Percentiles rank a stretch among this genome's conserved stretches.
Evolutionary conservation across 37 sponge, comb jelly and placozoan genomes (phyloP).

Genomic region (Cliona cf. orientalis): DNA sequence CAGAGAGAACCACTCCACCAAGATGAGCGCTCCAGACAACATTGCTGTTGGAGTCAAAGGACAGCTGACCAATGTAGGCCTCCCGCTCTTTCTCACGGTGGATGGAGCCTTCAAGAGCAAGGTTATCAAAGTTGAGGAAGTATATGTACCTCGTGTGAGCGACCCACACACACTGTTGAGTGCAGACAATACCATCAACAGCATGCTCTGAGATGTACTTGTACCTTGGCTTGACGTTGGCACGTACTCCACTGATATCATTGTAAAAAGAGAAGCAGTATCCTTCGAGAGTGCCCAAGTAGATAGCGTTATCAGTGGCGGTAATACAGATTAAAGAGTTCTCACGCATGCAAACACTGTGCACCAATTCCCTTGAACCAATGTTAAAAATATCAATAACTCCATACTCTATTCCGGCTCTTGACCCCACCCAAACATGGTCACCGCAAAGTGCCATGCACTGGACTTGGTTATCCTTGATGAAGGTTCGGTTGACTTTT

Average conservation of each 20-base stretch:
- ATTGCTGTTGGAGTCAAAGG: slow-evolving; percentile 25
- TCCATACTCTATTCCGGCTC: slow-evolving; percentile 74
- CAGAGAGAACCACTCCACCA: slow-evolving; percentile 59
- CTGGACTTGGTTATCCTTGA: slow-evolving; percentile 75
- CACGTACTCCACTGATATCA: slow-evolving; percentile 32
- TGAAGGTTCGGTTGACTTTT: slow-evolving; percentile 45
- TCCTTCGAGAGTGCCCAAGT: slow-evolving; percentile 81
- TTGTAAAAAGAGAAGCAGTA: slow-evolving; percentile 57
- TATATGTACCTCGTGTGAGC: slow-evolving; percentile 68
- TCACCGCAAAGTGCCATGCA: slow-evolving; percentile 66
- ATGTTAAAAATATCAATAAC: slow-evolving; percentile 73
- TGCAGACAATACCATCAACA: slow-evolving; percentile 61
- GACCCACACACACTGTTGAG: slow-evolving; percentile 59
- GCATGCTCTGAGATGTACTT: slow-evolving; percentile 65
- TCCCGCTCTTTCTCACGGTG: slow-evolving; percentile 30
- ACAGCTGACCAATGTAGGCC: slow-evolving; percentile 66
- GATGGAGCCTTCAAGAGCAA: slow-evolving; percentile 43
- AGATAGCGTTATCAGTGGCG: slow-evolving; percentile 25
- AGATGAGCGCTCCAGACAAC: slow-evolving; percentile 80
- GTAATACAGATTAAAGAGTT: slow-evolving; percentile 76
- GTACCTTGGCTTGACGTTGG: slow-evolving; percentile 38
- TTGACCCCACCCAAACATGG: slow-evolving; percentile 80
- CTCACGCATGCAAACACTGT: slow-evolving; percentile 73
- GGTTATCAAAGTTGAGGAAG: slow-evolving; percentile 61
- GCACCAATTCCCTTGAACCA: slow-evolving; percentile 41